Conservation (phyloP, 1,140 invertebrate genomes). For the Heliconius hewitsoni region DNA sequence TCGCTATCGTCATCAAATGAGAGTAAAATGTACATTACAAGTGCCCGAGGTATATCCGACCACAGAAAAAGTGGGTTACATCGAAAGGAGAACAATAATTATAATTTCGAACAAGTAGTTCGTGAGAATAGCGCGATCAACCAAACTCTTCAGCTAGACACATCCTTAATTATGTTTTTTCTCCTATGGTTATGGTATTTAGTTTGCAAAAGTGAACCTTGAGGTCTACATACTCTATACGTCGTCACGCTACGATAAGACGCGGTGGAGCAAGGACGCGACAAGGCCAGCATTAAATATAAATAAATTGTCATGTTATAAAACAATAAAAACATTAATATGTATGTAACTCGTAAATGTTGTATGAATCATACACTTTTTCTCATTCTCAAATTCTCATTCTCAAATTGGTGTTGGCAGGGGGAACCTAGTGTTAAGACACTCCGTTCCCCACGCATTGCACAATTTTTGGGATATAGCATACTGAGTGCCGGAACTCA, state of each 20-base stretch:
- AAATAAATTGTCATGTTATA: constrained; percentile 4
- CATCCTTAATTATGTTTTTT: neutral
- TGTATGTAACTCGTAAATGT: neutral
- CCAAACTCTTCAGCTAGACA: too few species aligned
- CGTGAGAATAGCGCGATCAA: too few species aligned
- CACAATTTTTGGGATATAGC: neutral
- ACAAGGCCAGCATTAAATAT: constrained; percentile 1
- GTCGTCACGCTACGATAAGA: constrained; percentile 1
- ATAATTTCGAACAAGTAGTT: too few species aligned
- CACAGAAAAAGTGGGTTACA: too few species aligned
- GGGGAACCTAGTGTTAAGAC: neutral
- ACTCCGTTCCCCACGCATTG: neutral
- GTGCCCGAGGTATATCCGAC: too few species aligned
- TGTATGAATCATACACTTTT: too few species aligned
- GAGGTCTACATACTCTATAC: neutral
- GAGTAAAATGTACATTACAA: too few species aligned
- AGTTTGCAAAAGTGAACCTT: neutral
- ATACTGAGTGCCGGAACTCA: neutral
- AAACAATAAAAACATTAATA: too few species aligned
- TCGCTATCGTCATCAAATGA: too few species aligned
- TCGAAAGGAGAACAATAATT: too few species aligned
- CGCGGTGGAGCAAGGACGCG: constrained; percentile 2
- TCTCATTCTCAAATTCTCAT: too few species aligned
- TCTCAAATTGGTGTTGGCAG: neutral
- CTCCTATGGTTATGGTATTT: neutral